phyloP scores from a whole-genome alignment of 92 coral and sea anemone species.

The Parazoanthus darwini region DNA sequence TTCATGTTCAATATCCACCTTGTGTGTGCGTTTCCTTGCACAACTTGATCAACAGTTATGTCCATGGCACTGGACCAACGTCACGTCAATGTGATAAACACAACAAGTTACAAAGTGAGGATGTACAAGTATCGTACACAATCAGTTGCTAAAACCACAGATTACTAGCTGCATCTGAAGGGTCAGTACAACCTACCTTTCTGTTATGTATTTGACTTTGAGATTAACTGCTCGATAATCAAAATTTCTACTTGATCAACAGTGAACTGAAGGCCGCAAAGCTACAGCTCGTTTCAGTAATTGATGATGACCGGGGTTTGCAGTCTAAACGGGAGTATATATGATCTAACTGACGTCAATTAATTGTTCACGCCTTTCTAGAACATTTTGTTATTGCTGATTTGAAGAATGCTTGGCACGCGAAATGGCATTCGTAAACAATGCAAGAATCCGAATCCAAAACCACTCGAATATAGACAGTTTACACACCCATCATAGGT shows the following conservation, averaged over 20 bases:
- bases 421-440: neutral
- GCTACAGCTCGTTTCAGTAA: no score
- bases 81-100: no score
- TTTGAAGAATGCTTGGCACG: neutral
- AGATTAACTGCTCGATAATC: neutral
- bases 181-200: neutral
- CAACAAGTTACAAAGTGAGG: no score
- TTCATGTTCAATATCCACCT: no score
- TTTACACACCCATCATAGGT: neutral
- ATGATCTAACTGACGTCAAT: neutral
- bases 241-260: no score
- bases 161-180: neutral
- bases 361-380: neutral
- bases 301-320: neutral
- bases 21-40: no score
- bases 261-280: neutral
- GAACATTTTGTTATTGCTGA: neutral
- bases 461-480: no score
- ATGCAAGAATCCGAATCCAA: no score
- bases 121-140: neutral
- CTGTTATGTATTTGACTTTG: neutral
- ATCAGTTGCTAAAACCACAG: neutral
- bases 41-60: no score
- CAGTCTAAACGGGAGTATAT: neutral
- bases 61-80: no score